Evolutionary conservation across 53 echinoderm and acorn worm genomes (phyloP), one percentile per base, ranked within the genome.

Genomic region (Zoroaster sp.): DNA sequence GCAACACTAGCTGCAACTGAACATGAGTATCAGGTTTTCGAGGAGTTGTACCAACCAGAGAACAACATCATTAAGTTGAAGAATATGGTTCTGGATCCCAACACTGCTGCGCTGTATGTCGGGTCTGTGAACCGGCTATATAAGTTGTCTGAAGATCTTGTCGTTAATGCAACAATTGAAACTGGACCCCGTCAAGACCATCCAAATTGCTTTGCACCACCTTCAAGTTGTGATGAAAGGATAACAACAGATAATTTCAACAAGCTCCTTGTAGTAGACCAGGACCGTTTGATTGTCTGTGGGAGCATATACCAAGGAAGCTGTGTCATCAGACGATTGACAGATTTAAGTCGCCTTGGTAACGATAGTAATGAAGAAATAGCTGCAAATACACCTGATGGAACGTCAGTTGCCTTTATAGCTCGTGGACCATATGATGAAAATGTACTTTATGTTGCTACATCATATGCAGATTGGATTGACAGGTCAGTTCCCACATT

Each of bases 121-220:
- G 96, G 96, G 4, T 91, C 91, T 2, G 91, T 96, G 14, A 95
- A 96, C 67, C 76, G 82, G 66, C 39, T 96, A 33, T 95, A 95
- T 49, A 96, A 90, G 47, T 78, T 96, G 5, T 72, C 93, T 3
- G 42, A 85, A 30, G 93, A 93, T 66, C 74, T 96, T 15, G 81
- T 14, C 7, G 63, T 75, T 34, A 42, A 72, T 18, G 65, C 23
- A 14, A 65, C 88, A 30, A 66, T 82, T 14, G 77, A 74, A 11
- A 95, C 91, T 35, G 96, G 96, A 9, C 96, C 96, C 0, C 86
- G 83, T 40, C 78, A 28, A 32, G 96, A 96, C 74, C 80, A 91
- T 49, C 91, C 92, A 20, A 73, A 45, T 31, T 96, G 96, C 28
- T 40, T 90, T 0, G 92, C 92, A 69, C 96, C 96, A 36, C 96